phyloP scores from a whole-genome alignment of 2,113 vertebrate genomes.

The Danio rerio region GRCz12tu NC_133185.1:41036501-41037000 shows the following conservation, averaged over 20 bases:
- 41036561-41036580: neutral
- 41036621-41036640: neutral
- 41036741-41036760: slow-evolving; percentile 12
- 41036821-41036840: too few species aligned
- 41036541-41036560: too few species aligned
- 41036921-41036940: too few species aligned
- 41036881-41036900: too few species aligned
- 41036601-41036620: neutral
- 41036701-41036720: slow-evolving; percentile 23
- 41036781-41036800: too few species aligned
- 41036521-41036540: neutral
- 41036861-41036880: too few species aligned
- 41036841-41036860: too few species aligned
- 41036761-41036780: slow-evolving; percentile 22
- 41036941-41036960: too few species aligned
- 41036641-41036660: neutral
- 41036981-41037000: too few species aligned
- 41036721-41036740: slow-evolving; percentile 18
- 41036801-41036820: too few species aligned
- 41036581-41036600: neutral
- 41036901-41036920: too few species aligned
- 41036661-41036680: neutral
- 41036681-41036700: slow-evolving; percentile 10
- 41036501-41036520: neutral
- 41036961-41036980: too few species aligned